phyloP scores from a whole-genome alignment of 2,797 vertebrate genomes.

The Coregonus suidteri region DNA sequence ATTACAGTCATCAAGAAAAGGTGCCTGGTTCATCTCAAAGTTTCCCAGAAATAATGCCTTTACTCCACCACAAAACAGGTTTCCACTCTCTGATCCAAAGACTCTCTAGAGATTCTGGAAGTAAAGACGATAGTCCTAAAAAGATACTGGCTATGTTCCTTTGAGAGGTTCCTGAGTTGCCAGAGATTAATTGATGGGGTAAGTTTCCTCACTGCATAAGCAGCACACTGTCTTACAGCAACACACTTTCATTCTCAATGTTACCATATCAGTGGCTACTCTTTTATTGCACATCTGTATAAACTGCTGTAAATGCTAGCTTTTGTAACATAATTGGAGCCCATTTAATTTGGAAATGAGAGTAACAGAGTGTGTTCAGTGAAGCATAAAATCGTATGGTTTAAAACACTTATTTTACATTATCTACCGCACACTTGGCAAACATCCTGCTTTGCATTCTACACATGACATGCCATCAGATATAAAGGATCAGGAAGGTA shows the following conservation, averaged over 20 bases:
- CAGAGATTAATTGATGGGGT: no score
- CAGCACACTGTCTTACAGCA: neutral
- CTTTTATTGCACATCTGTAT: neutral
- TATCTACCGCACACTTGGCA: neutral
- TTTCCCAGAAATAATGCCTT: slow-evolving; percentile 62
- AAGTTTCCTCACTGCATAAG: no score
- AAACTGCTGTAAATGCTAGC: neutral
- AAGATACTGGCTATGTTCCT: no score
- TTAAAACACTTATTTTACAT: neutral
- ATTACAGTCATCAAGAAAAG: slow-evolving; percentile 47
- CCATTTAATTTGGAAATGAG: neutral
- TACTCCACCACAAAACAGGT: neutral
- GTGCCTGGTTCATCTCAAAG: slow-evolving; percentile 41
- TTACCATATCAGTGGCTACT: neutral
- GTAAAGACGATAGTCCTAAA: no score
- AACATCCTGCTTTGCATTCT: neutral
- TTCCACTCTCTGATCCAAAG: neutral
- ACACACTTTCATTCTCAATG: neutral
- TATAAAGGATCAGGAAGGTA: neutral
- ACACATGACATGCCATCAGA: neutral
- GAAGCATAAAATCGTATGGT: neutral
- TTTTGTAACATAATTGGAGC: neutral
- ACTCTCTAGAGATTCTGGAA: neutral
- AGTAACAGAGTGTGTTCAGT: neutral
- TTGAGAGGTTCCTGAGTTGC: no score